A percentile compares a stretch with the other conserved stretches of the same genome.
Conservation (phyloP, 2,888 invertebrate species). For the Chloroclysta siterata region DNA sequence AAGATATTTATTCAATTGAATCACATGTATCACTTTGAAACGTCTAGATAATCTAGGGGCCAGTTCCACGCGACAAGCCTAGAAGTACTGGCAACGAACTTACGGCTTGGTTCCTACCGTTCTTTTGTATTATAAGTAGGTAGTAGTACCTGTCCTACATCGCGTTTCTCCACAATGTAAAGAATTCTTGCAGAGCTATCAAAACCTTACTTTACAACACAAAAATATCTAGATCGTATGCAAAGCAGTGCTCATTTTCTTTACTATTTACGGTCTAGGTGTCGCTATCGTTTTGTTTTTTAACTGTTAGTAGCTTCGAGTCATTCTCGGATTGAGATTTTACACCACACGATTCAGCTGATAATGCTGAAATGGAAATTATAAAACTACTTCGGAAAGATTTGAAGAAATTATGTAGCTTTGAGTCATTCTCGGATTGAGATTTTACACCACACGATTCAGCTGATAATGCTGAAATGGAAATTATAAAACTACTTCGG, state of each 20-base stretch:
- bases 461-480: neutral
- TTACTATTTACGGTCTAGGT: slow-evolving; percentile 15
- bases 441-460: neutral
- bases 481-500: neutral
- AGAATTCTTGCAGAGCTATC: slow-evolving; percentile 22
- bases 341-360: neutral
- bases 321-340: neutral
- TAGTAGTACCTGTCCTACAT: neutral
- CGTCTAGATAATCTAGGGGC: neutral
- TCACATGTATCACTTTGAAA: no score
- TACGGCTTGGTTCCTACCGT: no score
- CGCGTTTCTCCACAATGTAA: slow-evolving; percentile 5
- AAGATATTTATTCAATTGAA: no score
- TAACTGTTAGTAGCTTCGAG: neutral
- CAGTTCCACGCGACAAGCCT: neutral
- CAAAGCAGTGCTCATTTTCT: slow-evolving; percentile 17
- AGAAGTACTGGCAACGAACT: no score
- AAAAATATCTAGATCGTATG: slow-evolving; percentile 19
- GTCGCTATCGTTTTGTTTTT: slow-evolving; percentile 10
- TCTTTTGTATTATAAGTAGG: no score
- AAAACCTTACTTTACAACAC: slow-evolving; percentile 18
- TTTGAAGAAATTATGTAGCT: neutral
- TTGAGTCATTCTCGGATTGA: slow-evolving; percentile 10
- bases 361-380: neutral
- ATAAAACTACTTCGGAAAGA: no score